phyloP scores from a whole-genome alignment of 1,140 invertebrate species.

The Listronotus bonariensis region DNA sequence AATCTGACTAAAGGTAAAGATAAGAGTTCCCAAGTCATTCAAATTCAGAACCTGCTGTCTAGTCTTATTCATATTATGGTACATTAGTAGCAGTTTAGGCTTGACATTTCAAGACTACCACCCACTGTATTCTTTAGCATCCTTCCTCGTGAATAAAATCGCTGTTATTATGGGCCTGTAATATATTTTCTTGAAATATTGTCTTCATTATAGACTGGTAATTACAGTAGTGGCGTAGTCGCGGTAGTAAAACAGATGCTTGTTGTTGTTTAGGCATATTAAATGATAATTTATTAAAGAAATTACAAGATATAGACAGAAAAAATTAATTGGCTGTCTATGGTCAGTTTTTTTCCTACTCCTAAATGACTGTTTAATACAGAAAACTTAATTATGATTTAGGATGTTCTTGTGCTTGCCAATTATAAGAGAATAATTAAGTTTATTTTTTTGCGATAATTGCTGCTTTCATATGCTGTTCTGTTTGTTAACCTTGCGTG shows the following conservation, averaged over 20 bases:
- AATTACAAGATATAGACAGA: background rate
- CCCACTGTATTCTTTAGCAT: background rate
- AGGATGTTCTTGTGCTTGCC: too few relatives aligned
- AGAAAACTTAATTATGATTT: too few relatives aligned
- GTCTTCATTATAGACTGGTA: slow-evolving; percentile 8
- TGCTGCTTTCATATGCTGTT: slow-evolving; percentile 2
- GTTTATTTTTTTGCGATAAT: too few relatives aligned
- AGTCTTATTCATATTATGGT: too few relatives aligned
- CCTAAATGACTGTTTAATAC: background rate
- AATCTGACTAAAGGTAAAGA: too few relatives aligned
- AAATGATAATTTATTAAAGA: slow-evolving; percentile 7
- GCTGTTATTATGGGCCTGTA: slow-evolving; percentile 1
- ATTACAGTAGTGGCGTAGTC: slow-evolving; percentile 1
- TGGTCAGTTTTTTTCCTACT: background rate
- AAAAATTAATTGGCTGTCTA: background rate
- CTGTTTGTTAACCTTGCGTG: background rate
- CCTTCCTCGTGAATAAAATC: background rate
- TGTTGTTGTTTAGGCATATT: background rate
- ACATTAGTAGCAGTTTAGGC: too few relatives aligned
- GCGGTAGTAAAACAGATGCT: slow-evolving; percentile 2
- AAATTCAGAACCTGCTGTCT: too few relatives aligned
- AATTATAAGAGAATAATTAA: too few relatives aligned
- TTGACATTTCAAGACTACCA: too few relatives aligned
- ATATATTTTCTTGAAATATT: slow-evolving; percentile 13
- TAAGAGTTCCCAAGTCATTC: too few relatives aligned